These are phyloP conservation scores for Drosophila setifemur DNA, from an alignment of 1,140 invertebrate genomes.

Conservation along the genomic window DNA sequence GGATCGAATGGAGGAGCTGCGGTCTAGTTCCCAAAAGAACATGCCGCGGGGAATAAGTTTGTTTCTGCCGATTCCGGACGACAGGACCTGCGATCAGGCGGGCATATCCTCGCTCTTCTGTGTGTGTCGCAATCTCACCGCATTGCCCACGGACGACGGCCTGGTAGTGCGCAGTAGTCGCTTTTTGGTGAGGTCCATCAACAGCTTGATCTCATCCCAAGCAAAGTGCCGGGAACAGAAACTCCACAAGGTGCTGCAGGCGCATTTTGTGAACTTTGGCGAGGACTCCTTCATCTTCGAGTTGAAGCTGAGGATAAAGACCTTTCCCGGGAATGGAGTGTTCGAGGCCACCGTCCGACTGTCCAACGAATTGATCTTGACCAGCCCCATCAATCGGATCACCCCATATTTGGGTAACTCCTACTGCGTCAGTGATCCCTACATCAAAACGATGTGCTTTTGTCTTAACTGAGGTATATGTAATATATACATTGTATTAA, in stretches of 20 bases:
- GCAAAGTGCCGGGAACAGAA: background rate
- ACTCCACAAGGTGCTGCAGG: conserved; percentile 82
- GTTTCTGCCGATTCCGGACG: conserved; percentile 86
- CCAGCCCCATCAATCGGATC: conserved; percentile 21
- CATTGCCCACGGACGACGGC: conserved; percentile 9
- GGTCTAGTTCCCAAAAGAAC: background rate
- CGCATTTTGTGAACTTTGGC: conserved; percentile 56
- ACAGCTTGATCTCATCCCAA: background rate
- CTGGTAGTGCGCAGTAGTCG: conserved; percentile 28
- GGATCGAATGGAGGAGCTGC: conserved; percentile 21
- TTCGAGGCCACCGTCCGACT: conserved; percentile 29
- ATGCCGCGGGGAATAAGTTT: conserved; percentile 87
- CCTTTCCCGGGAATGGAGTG: conserved; percentile 10
- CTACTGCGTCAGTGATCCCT: conserved; percentile 11
- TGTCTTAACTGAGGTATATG: conserved; percentile 51
- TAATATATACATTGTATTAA: background rate
- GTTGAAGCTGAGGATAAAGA: conserved; percentile 12
- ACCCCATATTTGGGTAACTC: conserved; percentile 6
- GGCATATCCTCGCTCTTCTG: conserved; percentile 32
- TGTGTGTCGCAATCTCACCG: conserved; percentile 9
- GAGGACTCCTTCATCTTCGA: conserved; percentile 6
- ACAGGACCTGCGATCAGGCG: conserved; percentile 88
- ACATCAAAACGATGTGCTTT: conserved; percentile 7
- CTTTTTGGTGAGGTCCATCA: conserved; percentile 22
- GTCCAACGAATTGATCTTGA: background rate